Conservation (phyloP, 1,140 invertebrate genomes). For the Saccostrea glomerata region DNA sequence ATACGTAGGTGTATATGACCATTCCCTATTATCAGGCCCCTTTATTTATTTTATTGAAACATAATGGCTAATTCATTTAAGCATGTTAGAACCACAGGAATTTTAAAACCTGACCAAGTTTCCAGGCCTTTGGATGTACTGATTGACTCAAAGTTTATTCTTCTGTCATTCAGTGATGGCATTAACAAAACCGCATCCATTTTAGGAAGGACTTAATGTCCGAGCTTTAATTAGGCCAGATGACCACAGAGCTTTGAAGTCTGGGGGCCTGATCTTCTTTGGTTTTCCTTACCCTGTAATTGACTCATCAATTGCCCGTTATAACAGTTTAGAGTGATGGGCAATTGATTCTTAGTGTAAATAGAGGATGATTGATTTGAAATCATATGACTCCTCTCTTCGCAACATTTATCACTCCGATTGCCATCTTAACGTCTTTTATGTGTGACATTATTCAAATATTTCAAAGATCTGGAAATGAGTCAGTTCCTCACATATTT, state of each 20-base stretch:
- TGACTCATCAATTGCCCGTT: conserved; percentile 3
- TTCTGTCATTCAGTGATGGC: background rate
- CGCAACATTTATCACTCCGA: background rate
- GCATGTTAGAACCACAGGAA: conserved; percentile 1
- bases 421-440: background rate
- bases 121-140: background rate
- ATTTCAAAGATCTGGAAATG: conserved; percentile 4
- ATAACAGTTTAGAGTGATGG: conserved; percentile 9
- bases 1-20: conserved; percentile 1
- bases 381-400: background rate
- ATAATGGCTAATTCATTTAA: background rate
- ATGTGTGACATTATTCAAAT: background rate
- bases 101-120: conserved; percentile 27
- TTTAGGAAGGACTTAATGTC: conserved; percentile 4
- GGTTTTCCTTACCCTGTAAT: background rate
- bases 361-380: conserved; percentile 7
- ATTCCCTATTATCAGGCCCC: background rate
- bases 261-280: background rate
- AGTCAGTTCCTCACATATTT: background rate
- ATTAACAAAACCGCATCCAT: conserved; percentile 23
- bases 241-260: conserved; percentile 20
- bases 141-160: background rate
- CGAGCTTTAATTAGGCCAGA: background rate
- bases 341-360: conserved; percentile 15
- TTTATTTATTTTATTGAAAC: background rate